Evolutionary conservation across 1,140 invertebrate species (phyloP).

Genomic region (Cydia splendana): DNA sequence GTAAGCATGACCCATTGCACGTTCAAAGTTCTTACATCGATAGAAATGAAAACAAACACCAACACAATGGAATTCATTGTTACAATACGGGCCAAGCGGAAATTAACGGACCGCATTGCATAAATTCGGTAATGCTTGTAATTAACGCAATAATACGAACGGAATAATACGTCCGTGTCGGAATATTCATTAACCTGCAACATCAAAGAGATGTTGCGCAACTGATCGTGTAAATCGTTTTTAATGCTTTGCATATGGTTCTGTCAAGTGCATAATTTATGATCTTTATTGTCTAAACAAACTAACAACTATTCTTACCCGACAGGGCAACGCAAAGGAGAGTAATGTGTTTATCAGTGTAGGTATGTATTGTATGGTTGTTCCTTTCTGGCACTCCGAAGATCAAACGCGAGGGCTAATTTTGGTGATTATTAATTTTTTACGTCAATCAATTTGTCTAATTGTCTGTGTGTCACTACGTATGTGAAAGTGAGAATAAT

Average conservation of each 20-base stretch:
- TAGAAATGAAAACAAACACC: not conserved
- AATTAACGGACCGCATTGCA: constrained; percentile 52
- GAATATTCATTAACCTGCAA: constrained; percentile 55
- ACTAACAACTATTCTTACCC: no score
- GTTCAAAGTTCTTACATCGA: not conserved
- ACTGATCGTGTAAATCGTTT: constrained; percentile 57
- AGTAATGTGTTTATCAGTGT: no score
- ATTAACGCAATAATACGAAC: constrained; percentile 62
- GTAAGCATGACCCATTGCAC: no score
- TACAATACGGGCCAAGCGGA: constrained; percentile 42
- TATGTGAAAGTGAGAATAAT: no score
- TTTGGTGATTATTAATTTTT: no score
- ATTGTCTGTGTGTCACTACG: no score
- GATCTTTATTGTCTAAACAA: not conserved
- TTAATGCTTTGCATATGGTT: constrained; percentile 6
- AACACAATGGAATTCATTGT: constrained; percentile 7
- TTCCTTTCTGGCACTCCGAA: no score
- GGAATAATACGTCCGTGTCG: constrained; percentile 35
- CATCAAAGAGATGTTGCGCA: constrained; percentile 64
- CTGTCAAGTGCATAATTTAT: not conserved
- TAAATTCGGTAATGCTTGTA: constrained; percentile 53
- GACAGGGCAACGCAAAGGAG: no score
- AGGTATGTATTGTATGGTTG: no score
- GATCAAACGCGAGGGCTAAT: no score
- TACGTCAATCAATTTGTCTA: no score